Evolutionary conservation across 2,797 vertebrate genomes (phyloP), one percentile per base, ranked within the genome.

Genomic region (Arnoldichthys spilopterus): DNA sequence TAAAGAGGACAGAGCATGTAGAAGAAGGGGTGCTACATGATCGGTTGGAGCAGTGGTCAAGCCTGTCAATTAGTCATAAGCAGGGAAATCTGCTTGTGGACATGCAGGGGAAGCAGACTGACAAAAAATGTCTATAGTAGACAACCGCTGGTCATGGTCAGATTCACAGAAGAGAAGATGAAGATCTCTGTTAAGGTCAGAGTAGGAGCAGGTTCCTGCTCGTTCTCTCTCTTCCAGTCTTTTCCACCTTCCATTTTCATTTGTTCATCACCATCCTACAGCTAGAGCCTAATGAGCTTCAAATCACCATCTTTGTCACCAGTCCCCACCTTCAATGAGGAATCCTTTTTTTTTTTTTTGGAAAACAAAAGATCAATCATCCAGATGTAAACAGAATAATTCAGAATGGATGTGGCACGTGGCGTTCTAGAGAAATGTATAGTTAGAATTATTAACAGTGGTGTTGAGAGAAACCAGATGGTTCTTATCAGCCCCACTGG

Each of bases 101-200:
- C 66, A 47, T 28, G 1, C 37, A 11, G 37, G 37, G 8, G 37
- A 1, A 40, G 37, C 37, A 40, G 37, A 11, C 12, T 40, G 12
- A 9, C 22, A 66, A 13, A 9, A 6, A 6, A 26, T 15, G 28
- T 9, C 32, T 1, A 1, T 51, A 72, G 47, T 13, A 64, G 12
- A 32, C n/a, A 6, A 43, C 13, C 3, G 34, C 26, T 54, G 28
- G 47, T 54, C 9, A 11, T 26, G 49, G 24, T 45, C 45, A 74
- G 67, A 63, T 59, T 13, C 16, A 45, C 28, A 77, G 32, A 53
- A 59, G 73, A 72, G 43, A 24, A 62, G 28, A 12, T 13, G 12
- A 51, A 66, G 53, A 59, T 59, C 32, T 56, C 49, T 45, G 1
- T 56, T 51, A 59, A 30, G n/a, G 15, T 22, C 43, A 43, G 22